Conservation (phyloP, 1,140 invertebrate genomes). For the Phymorhynchus buccinoides region DNA sequence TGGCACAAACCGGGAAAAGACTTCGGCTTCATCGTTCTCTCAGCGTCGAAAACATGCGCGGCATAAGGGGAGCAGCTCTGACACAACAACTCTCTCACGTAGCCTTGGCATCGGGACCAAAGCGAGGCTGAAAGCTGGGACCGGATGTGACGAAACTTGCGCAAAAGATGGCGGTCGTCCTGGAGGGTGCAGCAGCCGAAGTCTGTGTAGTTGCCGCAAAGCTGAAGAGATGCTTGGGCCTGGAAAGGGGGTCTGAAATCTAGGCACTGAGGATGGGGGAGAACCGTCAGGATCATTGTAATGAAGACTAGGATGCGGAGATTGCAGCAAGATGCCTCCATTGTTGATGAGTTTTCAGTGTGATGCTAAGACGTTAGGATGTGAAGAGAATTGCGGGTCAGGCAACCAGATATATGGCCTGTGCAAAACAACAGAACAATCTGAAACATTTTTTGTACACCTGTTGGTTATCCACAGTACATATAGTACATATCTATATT, state of each 20-base stretch:
- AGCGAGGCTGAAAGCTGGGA: background rate
- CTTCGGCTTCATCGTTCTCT: conserved; percentile 48
- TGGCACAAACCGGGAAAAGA: conserved; percentile 62
- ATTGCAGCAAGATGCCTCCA: background rate
- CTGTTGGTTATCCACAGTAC: too few relatives aligned
- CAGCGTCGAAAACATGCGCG: conserved; percentile 65
- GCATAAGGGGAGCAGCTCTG: conserved; percentile 69
- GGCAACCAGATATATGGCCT: too few relatives aligned
- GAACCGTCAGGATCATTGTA: background rate
- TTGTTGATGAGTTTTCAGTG: background rate
- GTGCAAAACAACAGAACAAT: too few relatives aligned
- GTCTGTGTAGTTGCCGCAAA: conserved; percentile 63
- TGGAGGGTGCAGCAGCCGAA: conserved; percentile 65
- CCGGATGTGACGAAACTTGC: conserved; percentile 43
- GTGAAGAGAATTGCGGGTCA: background rate
- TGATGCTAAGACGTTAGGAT: background rate
- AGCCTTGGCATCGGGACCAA: conserved; percentile 50
- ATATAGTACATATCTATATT: too few relatives aligned
- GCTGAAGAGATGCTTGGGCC: conserved; percentile 43
- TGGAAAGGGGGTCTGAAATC: conserved; percentile 68
- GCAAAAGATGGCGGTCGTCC: conserved; percentile 48
- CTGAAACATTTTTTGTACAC: too few relatives aligned
- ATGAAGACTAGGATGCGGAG: background rate
- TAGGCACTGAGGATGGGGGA: conserved; percentile 67
- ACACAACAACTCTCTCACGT: conserved; percentile 61